A percentile compares a stretch with the other conserved stretches of the same genome.
Evolutionary conservation across 2,888 invertebrate genomes (phyloP).

Genomic region (Acrocyrtus sp.): DNA sequence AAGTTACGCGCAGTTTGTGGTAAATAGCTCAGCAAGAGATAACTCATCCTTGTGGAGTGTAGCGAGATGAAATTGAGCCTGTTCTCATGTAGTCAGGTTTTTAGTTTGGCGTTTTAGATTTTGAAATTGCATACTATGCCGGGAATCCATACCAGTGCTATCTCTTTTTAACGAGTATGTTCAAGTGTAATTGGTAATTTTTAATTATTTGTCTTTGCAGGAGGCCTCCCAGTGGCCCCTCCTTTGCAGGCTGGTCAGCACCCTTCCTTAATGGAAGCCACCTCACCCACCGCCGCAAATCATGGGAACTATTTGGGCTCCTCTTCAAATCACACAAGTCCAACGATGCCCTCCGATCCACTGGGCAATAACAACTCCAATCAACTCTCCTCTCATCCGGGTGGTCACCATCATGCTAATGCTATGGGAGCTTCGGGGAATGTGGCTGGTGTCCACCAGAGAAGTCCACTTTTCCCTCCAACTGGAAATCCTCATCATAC

Average conservation of each 20-base stretch:
- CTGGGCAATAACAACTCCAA: constrained; percentile 42
- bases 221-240: constrained; percentile 60
- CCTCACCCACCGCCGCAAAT: constrained; percentile 53
- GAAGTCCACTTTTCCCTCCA: constrained; percentile 45
- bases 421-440: constrained; percentile 17
- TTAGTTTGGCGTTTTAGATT: too few relatives aligned
- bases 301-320: constrained; percentile 60
- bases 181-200: constrained; percentile 54
- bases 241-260: constrained; percentile 60
- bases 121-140: too few relatives aligned
- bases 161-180: constrained; percentile 10
- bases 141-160: too few relatives aligned
- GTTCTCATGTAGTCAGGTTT: too few relatives aligned
- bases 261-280: constrained; percentile 61
- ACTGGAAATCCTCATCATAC: constrained; percentile 62
- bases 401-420: constrained; percentile 41
- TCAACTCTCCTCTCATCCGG: constrained; percentile 24
- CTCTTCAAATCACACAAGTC: constrained; percentile 56
- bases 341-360: constrained; percentile 58
- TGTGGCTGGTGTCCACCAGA: constrained; percentile 16
- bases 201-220: constrained; percentile 56
- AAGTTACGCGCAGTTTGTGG: constrained; percentile 46
- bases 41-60: constrained; percentile 6
- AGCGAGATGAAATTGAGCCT: too few relatives aligned
- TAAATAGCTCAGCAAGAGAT: constrained; percentile 30